Evolutionary conservation across 2,888 invertebrate genomes (phyloP).

Genomic region (Punctoribates punctum): DNA sequence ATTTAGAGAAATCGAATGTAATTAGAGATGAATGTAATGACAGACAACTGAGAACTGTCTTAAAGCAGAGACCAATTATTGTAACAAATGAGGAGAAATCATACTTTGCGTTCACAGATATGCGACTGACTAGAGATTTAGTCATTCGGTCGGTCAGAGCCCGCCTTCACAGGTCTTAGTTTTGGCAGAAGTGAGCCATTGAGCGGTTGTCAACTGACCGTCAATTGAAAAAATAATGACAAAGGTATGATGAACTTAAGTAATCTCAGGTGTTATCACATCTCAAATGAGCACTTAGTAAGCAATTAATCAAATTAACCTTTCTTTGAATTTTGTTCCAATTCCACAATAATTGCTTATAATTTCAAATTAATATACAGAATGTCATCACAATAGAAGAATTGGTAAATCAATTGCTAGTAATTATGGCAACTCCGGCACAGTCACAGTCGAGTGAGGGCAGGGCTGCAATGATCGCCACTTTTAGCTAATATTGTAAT

Average conservation of each 20-base stretch:
- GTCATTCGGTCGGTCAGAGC: background rate
- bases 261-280: slow-evolving; percentile 22
- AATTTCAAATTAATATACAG: background rate
- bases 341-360: background rate
- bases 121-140: slow-evolving; percentile 13
- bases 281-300: slow-evolving; percentile 2
- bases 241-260: background rate
- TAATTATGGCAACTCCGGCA: background rate
- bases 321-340: background rate
- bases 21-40: background rate
- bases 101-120: slow-evolving; percentile 4
- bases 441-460: background rate
- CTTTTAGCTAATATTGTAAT: slow-evolving; percentile 1
- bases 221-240: background rate
- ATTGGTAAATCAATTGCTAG: background rate
- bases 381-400: background rate
- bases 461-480: no score
- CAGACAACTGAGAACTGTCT: background rate
- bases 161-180: background rate
- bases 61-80: slow-evolving; percentile 19
- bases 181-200: no score
- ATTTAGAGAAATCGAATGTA: background rate
- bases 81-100: background rate
- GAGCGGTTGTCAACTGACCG: background rate
- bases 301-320: background rate